phyloP scores from a whole-genome alignment of 2,113 vertebrate species.

The Forbesichthys papilliferus region DNA sequence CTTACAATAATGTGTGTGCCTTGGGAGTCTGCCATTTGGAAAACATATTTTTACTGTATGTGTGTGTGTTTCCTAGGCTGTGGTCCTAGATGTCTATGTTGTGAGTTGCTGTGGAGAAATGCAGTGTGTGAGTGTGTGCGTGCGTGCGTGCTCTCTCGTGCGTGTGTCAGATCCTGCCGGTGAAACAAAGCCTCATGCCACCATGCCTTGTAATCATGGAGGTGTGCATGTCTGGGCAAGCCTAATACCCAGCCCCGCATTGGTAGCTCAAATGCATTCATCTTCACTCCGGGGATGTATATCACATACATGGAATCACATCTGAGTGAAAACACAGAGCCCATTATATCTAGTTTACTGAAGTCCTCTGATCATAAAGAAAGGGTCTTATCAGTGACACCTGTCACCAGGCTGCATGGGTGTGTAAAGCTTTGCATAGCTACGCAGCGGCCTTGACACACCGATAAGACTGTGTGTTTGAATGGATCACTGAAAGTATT shows the following conservation, averaged over 20 bases:
- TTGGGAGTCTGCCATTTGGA: conserved; percentile 48
- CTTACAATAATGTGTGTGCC: conserved; percentile 27
- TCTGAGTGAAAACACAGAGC: neutral
- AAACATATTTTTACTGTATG: conserved; percentile 10
- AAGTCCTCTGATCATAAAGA: conserved; percentile 4
- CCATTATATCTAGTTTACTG: conserved; percentile 1
- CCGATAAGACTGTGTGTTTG: conserved; percentile 20
- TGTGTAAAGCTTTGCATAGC: conserved; percentile 5
- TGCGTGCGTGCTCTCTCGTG: conserved; percentile 13
- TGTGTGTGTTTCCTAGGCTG: conserved; percentile 1
- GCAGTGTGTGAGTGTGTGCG: conserved; percentile 25
- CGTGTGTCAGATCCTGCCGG: conserved; percentile 3
- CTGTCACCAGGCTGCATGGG: conserved; percentile 17
- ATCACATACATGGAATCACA: conserved; percentile 9
- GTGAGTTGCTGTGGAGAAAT: conserved; percentile 66
- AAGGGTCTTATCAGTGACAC: neutral
- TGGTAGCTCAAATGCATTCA: neutral
- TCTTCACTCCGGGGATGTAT: conserved; percentile 25
- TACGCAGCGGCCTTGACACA: conserved; percentile 5
- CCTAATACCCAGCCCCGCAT: conserved; percentile 9
- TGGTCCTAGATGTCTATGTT: conserved; percentile 46
- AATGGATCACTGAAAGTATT: conserved; percentile 22
- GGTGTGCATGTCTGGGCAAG: conserved; percentile 55
- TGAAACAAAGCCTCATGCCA: conserved; percentile 47
- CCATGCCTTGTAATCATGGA: conserved; percentile 26